Evolutionary conservation across 2,113 vertebrate genomes (phyloP).

Genomic region (Alces alces): DNA sequence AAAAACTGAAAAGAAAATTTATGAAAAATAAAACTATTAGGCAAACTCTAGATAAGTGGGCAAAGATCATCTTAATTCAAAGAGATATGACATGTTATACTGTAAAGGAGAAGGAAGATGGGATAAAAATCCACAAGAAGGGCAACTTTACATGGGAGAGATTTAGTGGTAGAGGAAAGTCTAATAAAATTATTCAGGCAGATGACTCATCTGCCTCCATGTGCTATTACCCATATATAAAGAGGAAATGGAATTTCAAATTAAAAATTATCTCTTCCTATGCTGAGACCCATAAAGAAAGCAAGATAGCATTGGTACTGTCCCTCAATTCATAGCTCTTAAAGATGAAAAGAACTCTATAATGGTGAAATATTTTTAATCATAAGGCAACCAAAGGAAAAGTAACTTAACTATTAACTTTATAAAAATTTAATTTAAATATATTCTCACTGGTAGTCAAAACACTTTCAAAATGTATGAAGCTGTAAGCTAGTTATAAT

Average conservation of each 20-base stretch:
- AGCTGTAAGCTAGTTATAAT: neutral
- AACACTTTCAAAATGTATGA: neutral
- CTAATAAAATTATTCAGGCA: neutral
- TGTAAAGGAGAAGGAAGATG: neutral
- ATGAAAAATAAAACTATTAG: neutral
- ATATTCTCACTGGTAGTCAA: neutral
- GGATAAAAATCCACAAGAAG: neutral
- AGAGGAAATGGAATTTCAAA: conserved; percentile 15
- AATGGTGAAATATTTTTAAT: neutral
- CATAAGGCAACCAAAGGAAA: neutral
- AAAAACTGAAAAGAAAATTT: neutral
- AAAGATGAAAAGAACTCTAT: neutral
- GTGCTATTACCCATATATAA: neutral
- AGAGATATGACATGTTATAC: neutral
- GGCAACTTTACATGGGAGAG: neutral
- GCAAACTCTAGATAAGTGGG: neutral
- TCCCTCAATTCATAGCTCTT: neutral
- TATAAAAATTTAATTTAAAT: neutral
- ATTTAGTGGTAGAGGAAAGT: neutral
- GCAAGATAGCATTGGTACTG: neutral
- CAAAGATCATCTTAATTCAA: neutral
- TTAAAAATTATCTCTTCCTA: neutral
- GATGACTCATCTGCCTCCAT: neutral
- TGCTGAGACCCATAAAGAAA: neutral
- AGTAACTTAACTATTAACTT: neutral